Conservation (phyloP, 2,888 invertebrate genomes). For the Sarcophaga variegata region DNA sequence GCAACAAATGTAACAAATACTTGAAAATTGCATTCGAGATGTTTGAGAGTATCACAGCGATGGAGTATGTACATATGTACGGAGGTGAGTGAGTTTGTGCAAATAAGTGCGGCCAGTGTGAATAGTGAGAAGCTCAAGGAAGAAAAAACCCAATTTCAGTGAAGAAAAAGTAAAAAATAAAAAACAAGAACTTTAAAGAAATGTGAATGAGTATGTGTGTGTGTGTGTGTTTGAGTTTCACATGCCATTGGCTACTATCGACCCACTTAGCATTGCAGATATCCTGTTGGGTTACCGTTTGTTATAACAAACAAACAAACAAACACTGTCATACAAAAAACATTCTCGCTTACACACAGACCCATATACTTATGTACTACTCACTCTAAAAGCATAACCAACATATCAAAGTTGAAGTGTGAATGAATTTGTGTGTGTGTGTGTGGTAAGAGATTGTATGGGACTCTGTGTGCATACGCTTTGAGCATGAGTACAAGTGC, state of each 20-base stretch:
- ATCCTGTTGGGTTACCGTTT: conserved; percentile 67
- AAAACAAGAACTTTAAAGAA: neutral
- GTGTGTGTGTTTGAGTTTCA: conserved; percentile 42
- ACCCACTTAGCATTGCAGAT: conserved; percentile 72
- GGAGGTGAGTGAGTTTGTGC: conserved; percentile 6
- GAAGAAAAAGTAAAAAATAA: neutral
- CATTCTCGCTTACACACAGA: neutral
- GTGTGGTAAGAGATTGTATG: neutral
- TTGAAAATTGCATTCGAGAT: conserved; percentile 56
- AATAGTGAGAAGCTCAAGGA: neutral
- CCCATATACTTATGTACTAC: neutral
- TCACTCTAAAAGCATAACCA: conserved; percentile 29
- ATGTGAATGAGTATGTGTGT: conserved; percentile 16
- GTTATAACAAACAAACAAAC: conserved; percentile 36
- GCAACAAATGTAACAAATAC: conserved; percentile 64
- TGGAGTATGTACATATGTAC: neutral
- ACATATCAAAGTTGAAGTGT: conserved; percentile 67
- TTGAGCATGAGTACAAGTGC: neutral
- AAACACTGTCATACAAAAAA: neutral
- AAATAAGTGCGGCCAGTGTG: conserved; percentile 55
- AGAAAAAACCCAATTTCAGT: neutral
- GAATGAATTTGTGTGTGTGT: conserved; percentile 53
- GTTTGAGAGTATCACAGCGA: conserved; percentile 49
- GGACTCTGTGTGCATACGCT: no score
- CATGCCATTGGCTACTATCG: conserved; percentile 71